phyloP scores from a whole-genome alignment of 2,113 vertebrate genomes.

The Machaerirhynchus nigripectus region DNA sequence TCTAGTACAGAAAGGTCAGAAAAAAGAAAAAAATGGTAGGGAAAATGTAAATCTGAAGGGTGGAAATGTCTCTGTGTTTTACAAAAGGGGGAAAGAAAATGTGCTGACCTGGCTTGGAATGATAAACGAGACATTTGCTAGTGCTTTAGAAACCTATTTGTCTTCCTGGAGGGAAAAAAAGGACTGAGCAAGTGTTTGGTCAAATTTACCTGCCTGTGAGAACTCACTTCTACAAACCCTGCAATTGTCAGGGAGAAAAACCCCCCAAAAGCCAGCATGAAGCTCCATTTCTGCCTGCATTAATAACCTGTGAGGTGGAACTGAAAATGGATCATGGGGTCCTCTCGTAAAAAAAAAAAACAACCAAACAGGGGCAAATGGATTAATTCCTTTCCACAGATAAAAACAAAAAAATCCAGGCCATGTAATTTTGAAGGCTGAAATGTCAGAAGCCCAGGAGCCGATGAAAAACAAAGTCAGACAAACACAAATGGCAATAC shows the following conservation, averaged over 20 bases:
- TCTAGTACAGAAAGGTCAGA: neutral
- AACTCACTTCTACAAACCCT: neutral
- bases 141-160: neutral
- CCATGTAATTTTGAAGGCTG: neutral
- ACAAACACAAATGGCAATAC: conserved; percentile 28
- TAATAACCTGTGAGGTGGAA: neutral
- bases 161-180: neutral
- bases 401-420: neutral
- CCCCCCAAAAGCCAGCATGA: neutral
- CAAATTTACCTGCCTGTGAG: neutral
- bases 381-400: neutral
- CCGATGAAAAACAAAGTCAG: conserved; percentile 21
- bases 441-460: conserved; percentile 42
- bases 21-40: neutral
- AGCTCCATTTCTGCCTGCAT: neutral
- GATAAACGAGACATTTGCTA: neutral
- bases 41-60: neutral
- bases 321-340: neutral
- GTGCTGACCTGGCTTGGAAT: neutral
- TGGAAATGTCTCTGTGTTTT: neutral
- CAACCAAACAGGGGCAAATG: neutral
- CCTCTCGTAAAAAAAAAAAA: neutral
- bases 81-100: neutral
- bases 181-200: neutral
- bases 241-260: neutral